Evolutionary conservation across 2,113 vertebrate species (phyloP).

Genomic region (Delphinapterus leucas): DNA sequence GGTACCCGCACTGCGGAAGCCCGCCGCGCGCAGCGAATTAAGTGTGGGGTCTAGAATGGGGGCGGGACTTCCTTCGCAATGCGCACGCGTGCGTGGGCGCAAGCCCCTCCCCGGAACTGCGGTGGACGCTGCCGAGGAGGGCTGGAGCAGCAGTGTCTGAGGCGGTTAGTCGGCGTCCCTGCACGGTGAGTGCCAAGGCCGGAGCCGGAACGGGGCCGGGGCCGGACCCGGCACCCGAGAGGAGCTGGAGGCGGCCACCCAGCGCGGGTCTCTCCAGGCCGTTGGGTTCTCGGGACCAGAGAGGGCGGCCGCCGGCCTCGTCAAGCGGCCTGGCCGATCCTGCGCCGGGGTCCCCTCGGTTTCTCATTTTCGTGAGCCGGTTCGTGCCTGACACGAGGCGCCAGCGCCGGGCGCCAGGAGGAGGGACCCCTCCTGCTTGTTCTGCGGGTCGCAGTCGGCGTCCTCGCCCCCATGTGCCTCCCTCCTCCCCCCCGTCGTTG

Average conservation of each 20-base stretch:
- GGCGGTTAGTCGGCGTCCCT: fast-evolving
- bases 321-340: not conserved
- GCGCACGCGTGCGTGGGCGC: fast-evolving
- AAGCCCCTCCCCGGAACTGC: constrained; percentile 68
- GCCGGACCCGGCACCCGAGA: too few species aligned
- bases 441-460: fast-evolving
- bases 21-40: not conserved
- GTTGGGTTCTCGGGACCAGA: not conserved
- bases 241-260: not conserved
- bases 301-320: not conserved
- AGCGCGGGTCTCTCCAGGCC: fast-evolving
- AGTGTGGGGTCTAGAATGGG: fast-evolving
- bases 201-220: too few species aligned
- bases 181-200: not conserved
- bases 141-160: fast-evolving
- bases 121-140: fast-evolving
- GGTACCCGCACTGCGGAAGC: fast-evolving
- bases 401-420: too few species aligned
- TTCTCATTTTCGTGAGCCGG: fast-evolving
- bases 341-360: too few species aligned
- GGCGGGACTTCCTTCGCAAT: constrained; percentile 54
- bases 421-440: not conserved
- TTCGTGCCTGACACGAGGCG: not conserved
- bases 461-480: not conserved
- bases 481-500: fast-evolving